Conservation (phyloP, 2,888 invertebrate genomes). For the Leucozona laternaria region DNA sequence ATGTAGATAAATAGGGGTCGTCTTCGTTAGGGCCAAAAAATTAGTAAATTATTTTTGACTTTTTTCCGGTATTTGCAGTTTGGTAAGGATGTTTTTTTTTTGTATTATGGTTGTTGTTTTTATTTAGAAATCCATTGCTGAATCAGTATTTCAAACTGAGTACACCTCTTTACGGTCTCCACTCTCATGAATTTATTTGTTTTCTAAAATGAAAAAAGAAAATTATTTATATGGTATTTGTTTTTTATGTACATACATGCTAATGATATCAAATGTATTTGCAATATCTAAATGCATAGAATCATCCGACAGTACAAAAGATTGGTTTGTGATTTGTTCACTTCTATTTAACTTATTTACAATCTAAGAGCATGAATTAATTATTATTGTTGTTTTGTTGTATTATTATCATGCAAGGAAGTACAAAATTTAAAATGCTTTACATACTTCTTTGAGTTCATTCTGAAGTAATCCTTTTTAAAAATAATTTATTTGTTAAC, state of each 20-base stretch:
- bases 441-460: too few relatives aligned
- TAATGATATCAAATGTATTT: not conserved
- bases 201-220: slow-evolving; percentile 60
- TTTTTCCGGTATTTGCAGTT: slow-evolving; percentile 60
- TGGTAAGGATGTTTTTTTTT: slow-evolving; percentile 52
- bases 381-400: too few relatives aligned
- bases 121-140: slow-evolving; percentile 70
- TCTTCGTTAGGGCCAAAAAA: slow-evolving; percentile 67
- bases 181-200: slow-evolving; percentile 73
- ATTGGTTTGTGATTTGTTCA: too few relatives aligned
- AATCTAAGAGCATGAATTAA: too few relatives aligned
- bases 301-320: too few relatives aligned
- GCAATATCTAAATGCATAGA: not conserved
- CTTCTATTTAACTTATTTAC: too few relatives aligned
- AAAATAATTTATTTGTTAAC: too few relatives aligned
- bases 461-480: too few relatives aligned
- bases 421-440: too few relatives aligned
- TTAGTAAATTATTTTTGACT: slow-evolving; percentile 57
- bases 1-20: slow-evolving; percentile 37
- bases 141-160: slow-evolving; percentile 71
- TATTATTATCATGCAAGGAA: too few relatives aligned
- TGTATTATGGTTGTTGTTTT: slow-evolving; percentile 20
- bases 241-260: not conserved
- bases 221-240: not conserved
- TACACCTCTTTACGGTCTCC: slow-evolving; percentile 61